Conservation (phyloP, 2,888 invertebrate genomes). For the Incurvaria masculella region DNA sequence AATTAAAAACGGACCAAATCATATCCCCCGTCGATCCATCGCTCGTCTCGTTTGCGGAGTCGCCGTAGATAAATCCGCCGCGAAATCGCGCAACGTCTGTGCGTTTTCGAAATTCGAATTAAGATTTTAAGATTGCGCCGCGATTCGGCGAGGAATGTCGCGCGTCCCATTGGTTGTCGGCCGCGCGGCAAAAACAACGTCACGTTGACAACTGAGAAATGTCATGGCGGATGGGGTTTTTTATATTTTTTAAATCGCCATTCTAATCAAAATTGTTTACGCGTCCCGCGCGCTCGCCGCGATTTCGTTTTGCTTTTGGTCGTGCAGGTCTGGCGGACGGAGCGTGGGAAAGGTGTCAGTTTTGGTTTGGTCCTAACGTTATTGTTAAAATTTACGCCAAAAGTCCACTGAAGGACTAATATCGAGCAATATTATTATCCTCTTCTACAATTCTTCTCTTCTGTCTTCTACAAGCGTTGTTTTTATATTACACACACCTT, state of each 20-base stretch:
- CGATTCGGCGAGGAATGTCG: constrained; percentile 28
- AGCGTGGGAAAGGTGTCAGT: neutral
- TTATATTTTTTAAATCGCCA: constrained; percentile 43
- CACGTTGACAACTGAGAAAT: constrained; percentile 47
- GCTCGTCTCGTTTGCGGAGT: constrained; percentile 12
- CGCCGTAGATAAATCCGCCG: constrained; percentile 26
- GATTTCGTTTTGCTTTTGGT: neutral
- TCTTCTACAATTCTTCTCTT: too few relatives aligned
- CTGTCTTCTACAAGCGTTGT: too few relatives aligned
- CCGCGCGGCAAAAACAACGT: constrained; percentile 33
- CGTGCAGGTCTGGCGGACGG: neutral
- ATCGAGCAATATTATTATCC: too few relatives aligned
- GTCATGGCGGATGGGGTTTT: constrained; percentile 26
- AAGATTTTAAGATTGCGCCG: constrained; percentile 42
- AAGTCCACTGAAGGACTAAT: too few relatives aligned
- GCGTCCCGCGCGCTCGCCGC: constrained; percentile 24
- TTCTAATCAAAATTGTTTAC: constrained; percentile 58
- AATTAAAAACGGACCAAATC: neutral
- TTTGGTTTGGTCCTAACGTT: neutral
- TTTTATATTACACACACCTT: too few relatives aligned
- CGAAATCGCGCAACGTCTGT: constrained; percentile 28
- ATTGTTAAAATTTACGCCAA: too few relatives aligned
- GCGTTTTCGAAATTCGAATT: constrained; percentile 34
- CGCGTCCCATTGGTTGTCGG: constrained; percentile 17
- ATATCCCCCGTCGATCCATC: constrained; percentile 14